Evolutionary conservation across 2,797 vertebrate species (phyloP).

Genomic region (Hephaestus fuliginosus): DNA sequence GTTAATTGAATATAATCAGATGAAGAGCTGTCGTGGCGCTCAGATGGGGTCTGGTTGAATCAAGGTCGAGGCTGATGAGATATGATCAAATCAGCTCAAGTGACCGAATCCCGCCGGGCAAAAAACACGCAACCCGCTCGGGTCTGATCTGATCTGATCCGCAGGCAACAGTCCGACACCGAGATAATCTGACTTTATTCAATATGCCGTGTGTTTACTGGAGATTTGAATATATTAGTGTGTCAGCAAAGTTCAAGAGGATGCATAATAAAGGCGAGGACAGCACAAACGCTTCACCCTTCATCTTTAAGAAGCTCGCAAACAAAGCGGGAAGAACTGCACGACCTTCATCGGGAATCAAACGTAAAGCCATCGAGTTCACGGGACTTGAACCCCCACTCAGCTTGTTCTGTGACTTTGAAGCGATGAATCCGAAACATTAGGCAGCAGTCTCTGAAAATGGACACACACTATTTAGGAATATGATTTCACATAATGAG

Average conservation of each 20-base stretch:
- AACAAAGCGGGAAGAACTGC: not conserved
- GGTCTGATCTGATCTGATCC: conserved; percentile 53
- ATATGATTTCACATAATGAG: not conserved
- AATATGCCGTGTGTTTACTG: conserved; percentile 41
- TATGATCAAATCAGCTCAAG: conserved; percentile 75
- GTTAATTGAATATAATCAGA: conserved; percentile 80
- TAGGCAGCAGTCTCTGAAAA: not conserved
- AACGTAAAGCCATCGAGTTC: not conserved
- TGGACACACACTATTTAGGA: conserved; percentile 8
- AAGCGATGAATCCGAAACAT: not conserved
- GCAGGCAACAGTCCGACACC: conserved; percentile 21
- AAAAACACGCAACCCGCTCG: conserved; percentile 13
- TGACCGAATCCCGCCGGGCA: conserved; percentile 61
- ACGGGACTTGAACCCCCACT: not conserved
- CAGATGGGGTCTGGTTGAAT: conserved; percentile 49
- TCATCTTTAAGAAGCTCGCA: conserved; percentile 10
- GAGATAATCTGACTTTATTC: conserved; percentile 58
- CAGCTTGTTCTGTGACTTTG: not conserved
- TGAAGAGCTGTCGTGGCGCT: conserved; percentile 66
- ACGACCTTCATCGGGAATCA: not conserved
- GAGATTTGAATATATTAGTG: conserved; percentile 31
- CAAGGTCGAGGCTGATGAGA: conserved; percentile 73
- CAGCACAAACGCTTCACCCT: not conserved
- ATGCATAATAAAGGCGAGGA: conserved; percentile 2
- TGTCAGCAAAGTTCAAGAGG: not conserved